Conservation (phyloP, 2,797 vertebrate species). For the Triplophysa bombifrons region DNA sequence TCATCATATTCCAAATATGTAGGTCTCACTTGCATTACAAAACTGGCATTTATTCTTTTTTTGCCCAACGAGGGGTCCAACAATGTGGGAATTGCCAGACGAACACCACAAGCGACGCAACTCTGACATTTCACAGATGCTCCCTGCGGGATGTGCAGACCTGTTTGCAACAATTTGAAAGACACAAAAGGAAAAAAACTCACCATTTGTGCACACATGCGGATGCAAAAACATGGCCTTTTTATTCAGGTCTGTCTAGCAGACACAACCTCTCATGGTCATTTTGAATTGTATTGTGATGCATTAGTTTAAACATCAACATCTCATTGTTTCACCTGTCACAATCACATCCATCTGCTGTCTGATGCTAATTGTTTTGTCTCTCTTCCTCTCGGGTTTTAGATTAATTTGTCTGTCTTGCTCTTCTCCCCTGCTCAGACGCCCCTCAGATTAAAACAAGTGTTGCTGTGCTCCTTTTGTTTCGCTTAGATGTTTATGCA, state of each 20-base stretch:
- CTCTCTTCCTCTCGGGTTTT: constrained; percentile 6
- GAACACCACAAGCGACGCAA: not conserved
- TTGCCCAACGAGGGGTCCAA: not conserved
- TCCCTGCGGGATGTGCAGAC: not conserved
- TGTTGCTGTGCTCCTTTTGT: not conserved
- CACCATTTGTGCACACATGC: constrained; percentile 21
- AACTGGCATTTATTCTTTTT: not conserved
- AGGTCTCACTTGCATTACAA: no score
- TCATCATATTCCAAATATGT: no score
- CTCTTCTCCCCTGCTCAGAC: not conserved
- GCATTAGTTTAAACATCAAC: constrained; percentile 32
- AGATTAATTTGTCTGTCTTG: constrained; percentile 48
- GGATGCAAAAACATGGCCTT: constrained; percentile 27
- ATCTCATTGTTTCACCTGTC: constrained; percentile 52
- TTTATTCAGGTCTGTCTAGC: constrained; percentile 17
- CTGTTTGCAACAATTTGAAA: constrained; percentile 22
- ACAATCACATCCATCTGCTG: constrained; percentile 54
- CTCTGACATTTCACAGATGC: constrained; percentile 37
- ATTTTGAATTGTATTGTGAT: constrained; percentile 7
- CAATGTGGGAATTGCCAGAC: not conserved
- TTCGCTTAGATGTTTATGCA: not conserved
- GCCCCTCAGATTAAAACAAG: not conserved
- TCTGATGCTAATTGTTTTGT: constrained; percentile 52
- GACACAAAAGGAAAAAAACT: not conserved
- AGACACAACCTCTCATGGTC: not conserved